Percentiles rank a stretch among this genome's conserved stretches.
These are phyloP conservation scores for Linurgus olivaceus DNA, from an alignment of 2,797 vertebrate genomes.

Conservation along the genomic window DNA sequence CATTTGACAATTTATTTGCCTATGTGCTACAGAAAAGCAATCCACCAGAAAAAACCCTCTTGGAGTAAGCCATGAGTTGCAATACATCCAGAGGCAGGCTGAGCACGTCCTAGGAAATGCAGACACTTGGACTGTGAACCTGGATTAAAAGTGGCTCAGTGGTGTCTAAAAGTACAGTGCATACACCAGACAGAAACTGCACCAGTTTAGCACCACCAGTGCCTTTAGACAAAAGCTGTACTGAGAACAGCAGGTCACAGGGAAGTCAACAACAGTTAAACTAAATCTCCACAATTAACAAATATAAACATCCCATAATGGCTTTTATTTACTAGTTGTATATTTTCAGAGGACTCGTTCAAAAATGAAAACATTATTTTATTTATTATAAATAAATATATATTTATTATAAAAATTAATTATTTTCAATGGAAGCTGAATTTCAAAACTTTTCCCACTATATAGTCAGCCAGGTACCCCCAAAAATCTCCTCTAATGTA, in stretches of 20 bases:
- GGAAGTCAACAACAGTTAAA: not conserved
- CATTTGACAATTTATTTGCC: not conserved
- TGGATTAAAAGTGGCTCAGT: not conserved
- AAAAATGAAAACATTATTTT: too few relatives aligned
- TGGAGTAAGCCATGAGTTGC: not conserved
- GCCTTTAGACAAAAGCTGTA: not conserved
- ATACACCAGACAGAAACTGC: rapidly evolving
- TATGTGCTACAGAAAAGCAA: not conserved
- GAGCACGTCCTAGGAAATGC: not conserved
- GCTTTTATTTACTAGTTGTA: not conserved
- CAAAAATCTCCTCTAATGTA: not conserved
- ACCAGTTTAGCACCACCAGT: not conserved
- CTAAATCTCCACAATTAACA: not conserved
- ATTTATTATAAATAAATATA: too few relatives aligned
- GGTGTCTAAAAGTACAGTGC: not conserved
- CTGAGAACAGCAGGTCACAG: not conserved
- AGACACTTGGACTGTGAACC: not conserved
- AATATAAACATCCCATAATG: not conserved
- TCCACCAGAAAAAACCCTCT: not conserved
- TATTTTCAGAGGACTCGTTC: not conserved
- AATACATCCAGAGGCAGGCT: not conserved
- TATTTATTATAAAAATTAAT: not conserved
- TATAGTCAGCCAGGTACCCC: not conserved
- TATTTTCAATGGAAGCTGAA: not conserved
- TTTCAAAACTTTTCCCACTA: not conserved